Conservation (phyloP, 2,113 vertebrate genomes). For the Alosa alosa region DNA sequence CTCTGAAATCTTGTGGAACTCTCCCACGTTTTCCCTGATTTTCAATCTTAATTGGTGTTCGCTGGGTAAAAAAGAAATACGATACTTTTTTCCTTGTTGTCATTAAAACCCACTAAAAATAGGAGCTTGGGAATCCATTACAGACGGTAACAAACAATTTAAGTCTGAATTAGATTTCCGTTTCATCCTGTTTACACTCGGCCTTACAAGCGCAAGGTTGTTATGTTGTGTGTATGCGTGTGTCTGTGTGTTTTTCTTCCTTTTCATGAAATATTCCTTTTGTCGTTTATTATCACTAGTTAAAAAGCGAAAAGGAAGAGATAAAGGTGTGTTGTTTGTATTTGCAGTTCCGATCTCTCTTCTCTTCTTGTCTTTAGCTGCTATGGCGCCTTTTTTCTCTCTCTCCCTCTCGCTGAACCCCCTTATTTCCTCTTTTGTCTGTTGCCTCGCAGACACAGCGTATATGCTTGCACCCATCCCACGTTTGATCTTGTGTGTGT, state of each 20-base stretch:
- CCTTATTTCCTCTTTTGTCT: conserved; percentile 47
- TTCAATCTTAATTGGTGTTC: conserved; percentile 75
- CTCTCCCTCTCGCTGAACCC: conserved; percentile 35
- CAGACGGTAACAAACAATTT: conserved; percentile 68
- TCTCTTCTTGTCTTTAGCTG: conserved; percentile 33
- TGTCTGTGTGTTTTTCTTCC: neutral
- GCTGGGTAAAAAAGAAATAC: conserved; percentile 43
- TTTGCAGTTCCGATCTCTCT: conserved; percentile 62
- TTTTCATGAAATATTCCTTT: conserved; percentile 70
- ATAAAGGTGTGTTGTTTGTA: conserved; percentile 63
- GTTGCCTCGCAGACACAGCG: conserved; percentile 65
- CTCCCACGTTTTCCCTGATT: conserved; percentile 61
- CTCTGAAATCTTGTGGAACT: conserved; percentile 40
- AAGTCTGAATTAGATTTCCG: conserved; percentile 50
- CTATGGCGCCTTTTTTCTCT: conserved; percentile 69
- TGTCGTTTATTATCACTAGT: conserved; percentile 64
- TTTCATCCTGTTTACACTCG: conserved; percentile 57
- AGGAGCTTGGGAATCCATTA: conserved; percentile 74
- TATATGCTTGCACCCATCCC: conserved; percentile 54
- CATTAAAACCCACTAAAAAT: conserved; percentile 78
- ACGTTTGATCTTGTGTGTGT: conserved; percentile 68
- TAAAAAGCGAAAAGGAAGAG: conserved; percentile 60
- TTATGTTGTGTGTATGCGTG: conserved; percentile 37
- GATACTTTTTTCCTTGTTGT: conserved; percentile 69
- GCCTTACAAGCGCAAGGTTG: conserved; percentile 4